Evolutionary conservation across 2,888 invertebrate genomes (phyloP), one percentile per base, ranked within the genome.

Genomic region (Cotesia congregata): DNA sequence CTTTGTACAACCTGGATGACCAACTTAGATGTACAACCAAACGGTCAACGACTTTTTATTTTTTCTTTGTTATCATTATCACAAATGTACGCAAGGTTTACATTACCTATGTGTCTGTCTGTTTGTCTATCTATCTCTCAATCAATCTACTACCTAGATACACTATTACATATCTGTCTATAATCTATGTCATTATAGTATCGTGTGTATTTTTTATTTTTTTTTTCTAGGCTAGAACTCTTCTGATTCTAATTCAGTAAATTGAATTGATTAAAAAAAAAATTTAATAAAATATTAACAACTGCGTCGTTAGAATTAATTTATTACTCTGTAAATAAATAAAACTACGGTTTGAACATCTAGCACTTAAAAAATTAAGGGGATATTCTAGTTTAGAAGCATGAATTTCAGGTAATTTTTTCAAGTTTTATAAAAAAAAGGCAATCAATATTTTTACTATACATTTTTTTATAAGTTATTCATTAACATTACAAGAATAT

Each of bases 1-100:
- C 72, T 41, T 72, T 30, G 41, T 68, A 74, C 74, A 40, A 74
- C 12, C 62, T 62, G 61, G 67, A 68, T 64, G 59, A 72, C 61
- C 62, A 72, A 76, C 76, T 76, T 73, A 50, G 67, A 68, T 71
- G 71, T 61, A 77, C 30, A 74, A 75, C 9, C 50, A 12, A 74
- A 70, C 74, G 74, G 77, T 77, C 77, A 74, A 77, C 74, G 74
- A 77, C 77, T 61, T 65, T 64, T 72, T 65, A 1, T 7, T 30
- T 38, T 30, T 6, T 59, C 60, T 30, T 59, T 30, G 30, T 30
- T 30, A 30, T 30, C 30, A 30, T 70, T 17, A 15, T 30, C 20
- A 50, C 50, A 1, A 50, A 50, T 50, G 50, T 50, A 50, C 50
- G 50, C 50, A 50, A 12, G 50, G 50, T 50, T 12, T 50, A 50